Evolutionary conservation across 2,888 invertebrate genomes (phyloP).

Genomic region (Spatulosminthurus flaviceps): DNA sequence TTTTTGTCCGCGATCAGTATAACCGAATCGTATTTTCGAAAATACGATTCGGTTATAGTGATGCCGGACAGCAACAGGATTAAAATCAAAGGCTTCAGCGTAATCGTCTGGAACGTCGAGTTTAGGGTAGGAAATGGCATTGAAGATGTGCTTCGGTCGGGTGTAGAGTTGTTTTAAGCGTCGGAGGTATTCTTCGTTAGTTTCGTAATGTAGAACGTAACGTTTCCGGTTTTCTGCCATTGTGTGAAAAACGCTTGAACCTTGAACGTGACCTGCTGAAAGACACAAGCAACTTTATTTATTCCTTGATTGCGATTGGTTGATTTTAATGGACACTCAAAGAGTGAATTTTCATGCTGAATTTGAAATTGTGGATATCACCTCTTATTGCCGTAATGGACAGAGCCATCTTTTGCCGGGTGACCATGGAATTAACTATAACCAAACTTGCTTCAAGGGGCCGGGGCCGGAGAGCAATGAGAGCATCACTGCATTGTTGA

Average conservation of each 20-base stretch:
- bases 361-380: neutral
- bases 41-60: slow-evolving; percentile 39
- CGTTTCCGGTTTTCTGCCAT: slow-evolving; percentile 22
- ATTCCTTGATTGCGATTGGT: too few species aligned
- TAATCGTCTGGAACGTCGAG: slow-evolving; percentile 31
- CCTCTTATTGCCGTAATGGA: slow-evolving; percentile 20
- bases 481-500: slow-evolving; percentile 2
- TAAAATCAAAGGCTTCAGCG: neutral
- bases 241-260: neutral
- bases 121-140: slow-evolving; percentile 29
- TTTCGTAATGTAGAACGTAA: too few species aligned
- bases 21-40: too few species aligned
- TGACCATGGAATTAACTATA: neutral
- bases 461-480: too few species aligned
- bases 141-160: slow-evolving; percentile 29
- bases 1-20: too few species aligned
- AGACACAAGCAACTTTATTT: too few species aligned
- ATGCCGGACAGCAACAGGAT: slow-evolving; percentile 11
- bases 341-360: too few species aligned
- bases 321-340: too few species aligned
- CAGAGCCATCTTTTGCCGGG: neutral
- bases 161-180: slow-evolving; percentile 20
- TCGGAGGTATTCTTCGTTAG: slow-evolving; percentile 8
- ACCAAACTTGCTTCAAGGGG: slow-evolving; percentile 27
- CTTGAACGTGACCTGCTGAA: slow-evolving; percentile 23